Evolutionary conservation across 1,140 invertebrate genomes (phyloP).

Genomic region (Eueides isabella): DNA sequence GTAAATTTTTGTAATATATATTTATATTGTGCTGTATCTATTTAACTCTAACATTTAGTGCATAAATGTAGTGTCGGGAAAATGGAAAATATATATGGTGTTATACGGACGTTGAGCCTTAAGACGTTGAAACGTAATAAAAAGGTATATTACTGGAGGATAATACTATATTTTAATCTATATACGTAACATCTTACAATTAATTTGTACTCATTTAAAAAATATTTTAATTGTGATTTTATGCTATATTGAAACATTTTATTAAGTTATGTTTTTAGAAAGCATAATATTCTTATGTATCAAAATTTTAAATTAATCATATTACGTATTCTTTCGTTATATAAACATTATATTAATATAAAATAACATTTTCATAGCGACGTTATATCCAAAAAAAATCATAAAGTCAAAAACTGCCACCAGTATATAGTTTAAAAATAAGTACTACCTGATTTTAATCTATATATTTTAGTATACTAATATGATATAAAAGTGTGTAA

Average conservation of each 20-base stretch:
- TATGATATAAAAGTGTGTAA: no score
- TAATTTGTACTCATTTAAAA: background rate
- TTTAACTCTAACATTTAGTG: slow-evolving; percentile 28
- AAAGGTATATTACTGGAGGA: slow-evolving; percentile 53
- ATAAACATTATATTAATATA: background rate
- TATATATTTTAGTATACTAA: no score
- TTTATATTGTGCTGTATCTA: background rate
- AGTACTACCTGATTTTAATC: no score
- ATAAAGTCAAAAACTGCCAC: no score
- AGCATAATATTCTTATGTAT: background rate
- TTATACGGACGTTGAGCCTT: slow-evolving; percentile 69
- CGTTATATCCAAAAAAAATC: no score
- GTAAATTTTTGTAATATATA: background rate
- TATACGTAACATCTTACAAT: no score
- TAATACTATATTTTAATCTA: background rate
- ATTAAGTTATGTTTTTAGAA: background rate
- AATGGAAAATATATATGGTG: slow-evolving; percentile 75
- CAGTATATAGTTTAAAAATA: no score
- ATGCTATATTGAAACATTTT: background rate
- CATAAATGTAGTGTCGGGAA: slow-evolving; percentile 38
- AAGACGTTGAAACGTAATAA: slow-evolving; percentile 72
- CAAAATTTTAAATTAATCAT: background rate
- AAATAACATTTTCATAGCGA: background rate
- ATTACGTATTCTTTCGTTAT: background rate
- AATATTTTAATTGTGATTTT: background rate